Evolutionary conservation across 1,140 invertebrate species (phyloP), one percentile per base, ranked within the genome.

Genomic region (Macrotrachela quadricornifera): DNA sequence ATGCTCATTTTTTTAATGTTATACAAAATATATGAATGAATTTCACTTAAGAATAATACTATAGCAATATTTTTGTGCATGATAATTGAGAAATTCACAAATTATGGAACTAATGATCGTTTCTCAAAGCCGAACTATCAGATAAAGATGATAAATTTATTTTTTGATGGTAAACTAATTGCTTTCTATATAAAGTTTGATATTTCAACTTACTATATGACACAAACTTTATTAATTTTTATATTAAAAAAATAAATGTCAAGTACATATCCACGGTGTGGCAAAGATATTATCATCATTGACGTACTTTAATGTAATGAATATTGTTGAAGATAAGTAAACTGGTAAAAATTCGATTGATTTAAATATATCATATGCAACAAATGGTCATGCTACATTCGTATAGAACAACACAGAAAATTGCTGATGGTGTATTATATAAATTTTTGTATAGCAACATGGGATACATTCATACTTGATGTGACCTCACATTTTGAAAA

Each of bases 381-480:
- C 94, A 64, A 99, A 99, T 73, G 97, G 92, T 66, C 75, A 99
- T 55, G 94, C 94, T 61, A 94, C 94, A 38, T 73, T 99, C 17
- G 90, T 86, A 57, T 97, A 99, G 66, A 87, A 97, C 46, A 80
- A 95, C 62, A 71, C 80, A 58, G 87, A 94, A 63, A 86, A 91
- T 62, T 96, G 92, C 65, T 81, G 82, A 62, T 99, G 21, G 97
- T 97, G 92, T 97, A 91, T 44, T 97, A 94, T 48, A 83, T 97
- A 3, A 94, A 99, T 68, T 87, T 92, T 13, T 81, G 81, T 43
- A 99, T 92, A 50, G 86, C 90, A 56, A 94, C 90, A n/a, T 92
- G 99, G 68, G 94, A 92, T 68, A 88, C 85, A 53, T 86, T 99
- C 39, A 94, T 96, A 10, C 88, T 97, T n/a, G 91, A 96, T 70